phyloP scores from a whole-genome alignment of 2,113 vertebrate species.

The Vulpes ferrilata region DNA sequence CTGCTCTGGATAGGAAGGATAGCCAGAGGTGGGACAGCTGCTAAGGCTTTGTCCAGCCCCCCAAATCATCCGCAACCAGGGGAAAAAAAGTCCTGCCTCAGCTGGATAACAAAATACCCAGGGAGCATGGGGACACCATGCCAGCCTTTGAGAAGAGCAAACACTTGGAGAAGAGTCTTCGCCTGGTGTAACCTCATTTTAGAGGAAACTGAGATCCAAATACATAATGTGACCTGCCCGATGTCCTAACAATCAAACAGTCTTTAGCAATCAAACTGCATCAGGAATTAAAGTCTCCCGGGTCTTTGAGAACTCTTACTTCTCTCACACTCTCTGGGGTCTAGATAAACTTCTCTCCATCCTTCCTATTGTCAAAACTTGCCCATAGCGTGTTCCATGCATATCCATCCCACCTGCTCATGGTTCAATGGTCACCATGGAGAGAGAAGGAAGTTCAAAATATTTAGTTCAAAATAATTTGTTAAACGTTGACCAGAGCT shows the following conservation, averaged over 20 bases:
- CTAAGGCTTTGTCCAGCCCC: not conserved
- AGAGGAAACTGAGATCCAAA: not conserved
- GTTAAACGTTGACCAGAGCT: not conserved
- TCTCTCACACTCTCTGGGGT: not conserved
- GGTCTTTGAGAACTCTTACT: not conserved
- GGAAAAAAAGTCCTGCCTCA: not conserved
- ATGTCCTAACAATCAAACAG: not conserved
- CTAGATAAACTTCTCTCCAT: not conserved
- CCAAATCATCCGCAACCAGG: not conserved
- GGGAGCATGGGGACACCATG: not conserved
- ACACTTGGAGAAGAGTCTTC: not conserved
- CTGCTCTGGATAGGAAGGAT: not conserved
- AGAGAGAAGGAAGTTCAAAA: not conserved
- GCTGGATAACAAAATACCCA: not conserved
- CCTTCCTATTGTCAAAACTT: not conserved
- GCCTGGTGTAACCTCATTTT: not conserved
- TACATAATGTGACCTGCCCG: not conserved
- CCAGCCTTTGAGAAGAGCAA: not conserved
- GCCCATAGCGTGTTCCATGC: fast-evolving
- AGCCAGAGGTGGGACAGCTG: not conserved
- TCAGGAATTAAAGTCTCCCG: not conserved
- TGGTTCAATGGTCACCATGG: no score
- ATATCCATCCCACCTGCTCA: not conserved
- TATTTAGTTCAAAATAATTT: not conserved
- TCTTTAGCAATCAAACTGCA: not conserved